These are phyloP conservation scores for Tuta absoluta DNA, from an alignment of 2,888 invertebrate genomes.

Conservation along the genomic window DNA sequence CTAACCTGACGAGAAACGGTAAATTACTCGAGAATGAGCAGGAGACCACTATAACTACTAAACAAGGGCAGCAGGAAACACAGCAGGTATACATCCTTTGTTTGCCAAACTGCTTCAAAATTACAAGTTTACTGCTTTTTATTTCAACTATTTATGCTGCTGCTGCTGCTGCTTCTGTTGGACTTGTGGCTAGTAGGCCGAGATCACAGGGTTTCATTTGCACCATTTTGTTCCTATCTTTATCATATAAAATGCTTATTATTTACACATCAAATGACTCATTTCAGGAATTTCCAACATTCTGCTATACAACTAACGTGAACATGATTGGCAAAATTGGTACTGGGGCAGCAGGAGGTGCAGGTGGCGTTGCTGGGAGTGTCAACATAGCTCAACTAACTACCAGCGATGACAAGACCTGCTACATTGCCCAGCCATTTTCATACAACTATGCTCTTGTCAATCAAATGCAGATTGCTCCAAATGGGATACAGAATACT, in stretches of 20 bases:
- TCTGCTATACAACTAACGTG: constrained; percentile 86
- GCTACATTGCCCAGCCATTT: constrained; percentile 88
- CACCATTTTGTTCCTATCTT: constrained; percentile 34
- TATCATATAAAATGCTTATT: neutral
- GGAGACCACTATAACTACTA: constrained; percentile 76
- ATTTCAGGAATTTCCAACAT: constrained; percentile 84
- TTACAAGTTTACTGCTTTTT: neutral
- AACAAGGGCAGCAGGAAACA: constrained; percentile 55
- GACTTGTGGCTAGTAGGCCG: constrained; percentile 19
- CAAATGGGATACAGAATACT: constrained; percentile 84
- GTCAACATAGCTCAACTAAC: constrained; percentile 87
- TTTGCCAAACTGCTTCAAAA: constrained; percentile 1
- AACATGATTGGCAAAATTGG: constrained; percentile 85
- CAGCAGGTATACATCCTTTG: constrained; percentile 46
- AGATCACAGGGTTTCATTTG: constrained; percentile 24
- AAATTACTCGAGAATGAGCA: constrained; percentile 83
- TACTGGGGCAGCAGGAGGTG: constrained; percentile 61
- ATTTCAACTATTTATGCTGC: neutral
- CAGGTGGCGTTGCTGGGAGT: constrained; percentile 73
- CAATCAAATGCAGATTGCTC: constrained; percentile 92
- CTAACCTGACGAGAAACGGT: constrained; percentile 69
- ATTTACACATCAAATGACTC: neutral
- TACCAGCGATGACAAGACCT: constrained; percentile 84
- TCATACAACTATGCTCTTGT: constrained; percentile 91
- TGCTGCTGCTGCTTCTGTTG: constrained; percentile 9